phyloP scores from a whole-genome alignment of 2,888 invertebrate species.

The Drosophila barbarae region DNA sequence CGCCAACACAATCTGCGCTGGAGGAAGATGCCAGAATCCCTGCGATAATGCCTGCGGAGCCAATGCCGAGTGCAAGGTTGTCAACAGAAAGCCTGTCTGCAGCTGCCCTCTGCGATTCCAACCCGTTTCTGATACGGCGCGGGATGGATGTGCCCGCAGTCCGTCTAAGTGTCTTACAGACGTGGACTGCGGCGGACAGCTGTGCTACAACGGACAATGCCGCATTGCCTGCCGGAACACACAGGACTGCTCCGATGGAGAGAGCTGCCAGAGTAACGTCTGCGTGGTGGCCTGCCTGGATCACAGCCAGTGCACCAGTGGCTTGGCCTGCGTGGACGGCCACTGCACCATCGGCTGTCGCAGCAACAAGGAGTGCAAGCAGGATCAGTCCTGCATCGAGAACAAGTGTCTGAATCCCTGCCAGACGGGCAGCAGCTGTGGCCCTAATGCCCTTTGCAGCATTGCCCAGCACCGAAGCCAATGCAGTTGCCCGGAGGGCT shows the following conservation, averaged over 20 bases:
- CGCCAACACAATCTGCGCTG: conserved; percentile 85
- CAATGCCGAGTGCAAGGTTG: conserved; percentile 90
- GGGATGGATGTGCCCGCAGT: conserved; percentile 87
- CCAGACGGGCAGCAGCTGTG: conserved; percentile 86
- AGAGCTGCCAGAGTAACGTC: conserved; percentile 88
- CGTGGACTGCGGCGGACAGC: conserved; percentile 87
- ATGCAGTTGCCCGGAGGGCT: conserved; percentile 91
- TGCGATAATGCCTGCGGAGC: conserved; percentile 90
- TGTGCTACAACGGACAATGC: conserved; percentile 91
- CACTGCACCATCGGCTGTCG: conserved; percentile 92
- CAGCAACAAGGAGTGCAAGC: conserved; percentile 88
- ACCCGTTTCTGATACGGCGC: conserved; percentile 83
- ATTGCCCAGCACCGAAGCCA: conserved; percentile 87
- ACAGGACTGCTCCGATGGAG: conserved; percentile 89
- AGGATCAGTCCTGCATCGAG: conserved; percentile 89
- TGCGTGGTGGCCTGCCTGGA: conserved; percentile 90
- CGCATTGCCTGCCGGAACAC: conserved; percentile 88
- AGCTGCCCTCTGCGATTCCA: conserved; percentile 88
- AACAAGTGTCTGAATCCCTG: conserved; percentile 93
- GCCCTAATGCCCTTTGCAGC: conserved; percentile 90
- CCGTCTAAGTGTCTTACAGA: conserved; percentile 85
- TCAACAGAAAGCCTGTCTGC: conserved; percentile 88
- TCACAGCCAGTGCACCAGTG: conserved; percentile 88
- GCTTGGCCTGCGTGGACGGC: conserved; percentile 90
- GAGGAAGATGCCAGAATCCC: conserved; percentile 88